Percentiles rank a stretch among this genome's conserved stretches.
Conservation (phyloP, 2,113 vertebrate genomes). For the Chlamydotis undulata region DNA sequence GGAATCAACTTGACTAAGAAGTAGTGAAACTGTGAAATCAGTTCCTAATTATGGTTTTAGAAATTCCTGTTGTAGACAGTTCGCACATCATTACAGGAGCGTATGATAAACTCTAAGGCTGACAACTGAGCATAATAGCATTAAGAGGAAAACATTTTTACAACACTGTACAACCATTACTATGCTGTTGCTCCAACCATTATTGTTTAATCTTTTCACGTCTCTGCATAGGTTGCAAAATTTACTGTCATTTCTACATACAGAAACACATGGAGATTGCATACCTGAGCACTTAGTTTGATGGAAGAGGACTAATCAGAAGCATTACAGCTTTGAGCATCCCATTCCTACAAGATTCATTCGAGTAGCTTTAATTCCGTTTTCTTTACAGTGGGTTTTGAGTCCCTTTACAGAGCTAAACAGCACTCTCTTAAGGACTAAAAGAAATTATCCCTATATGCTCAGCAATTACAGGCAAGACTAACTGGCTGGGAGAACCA, state of each 20-base stretch:
- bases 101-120: not conserved
- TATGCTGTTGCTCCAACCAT: not conserved
- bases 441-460: not conserved
- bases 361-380: not conserved
- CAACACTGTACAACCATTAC: not conserved
- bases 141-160: not conserved
- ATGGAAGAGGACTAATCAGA: not conserved
- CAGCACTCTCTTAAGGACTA: not conserved
- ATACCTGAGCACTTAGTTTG: not conserved
- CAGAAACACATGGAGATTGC: not conserved
- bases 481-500: not conserved
- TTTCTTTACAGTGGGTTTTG: not conserved
- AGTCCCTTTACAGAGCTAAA: not conserved
- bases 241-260: not conserved
- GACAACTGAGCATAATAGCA: not conserved
- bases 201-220: not conserved
- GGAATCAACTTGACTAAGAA: not conserved
- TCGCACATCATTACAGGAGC: not conserved
- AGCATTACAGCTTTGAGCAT: not conserved
- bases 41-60: not conserved
- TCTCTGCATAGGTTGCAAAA: not conserved
- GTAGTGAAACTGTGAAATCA: not conserved
- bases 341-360: not conserved
- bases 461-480: not conserved
- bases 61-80: not conserved